Evolutionary conservation across 2,113 vertebrate species (phyloP), one percentile per base, ranked within the genome.

Genomic region (Smithornis capensis): DNA sequence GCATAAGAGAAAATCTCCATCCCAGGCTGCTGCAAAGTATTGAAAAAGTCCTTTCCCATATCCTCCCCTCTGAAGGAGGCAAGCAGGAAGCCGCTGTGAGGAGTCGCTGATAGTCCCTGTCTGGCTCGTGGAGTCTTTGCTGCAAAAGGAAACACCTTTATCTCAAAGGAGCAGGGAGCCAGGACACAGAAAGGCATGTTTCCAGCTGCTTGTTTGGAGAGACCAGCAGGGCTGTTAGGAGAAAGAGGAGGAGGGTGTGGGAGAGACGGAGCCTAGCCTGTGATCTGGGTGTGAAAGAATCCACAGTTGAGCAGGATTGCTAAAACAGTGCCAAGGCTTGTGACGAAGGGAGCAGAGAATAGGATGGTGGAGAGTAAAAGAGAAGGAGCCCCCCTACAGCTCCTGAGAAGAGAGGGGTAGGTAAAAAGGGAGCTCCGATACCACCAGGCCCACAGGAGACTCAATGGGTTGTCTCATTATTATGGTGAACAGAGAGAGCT

Each of bases 391-490:
- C 95, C 94, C 95, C 95, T 93, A 87, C 95, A 84, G 95, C 90
- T 97, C 57, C 93, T 93, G 94, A 95, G 95, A 96, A 96, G 92
- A 94, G 95, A 96, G 62, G 79, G 73, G 88, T 95, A 96, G 93
- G 95, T 96, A 94, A 91, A 95, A 96, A 96, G 80, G 59, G 92
- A 95, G 74, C 86, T 90, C 88, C 0, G 94, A 96, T 97, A 96
- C 88, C 92, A 95, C 93, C 69, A 84, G 83, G 83, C 95, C 96
- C 95, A 97, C 92, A 49, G 93, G 96, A 96, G 95, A 65, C 96
- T 97, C 96, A 96, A 96, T 96, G 96, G 96, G 94, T 96, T 97
- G 96, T 92, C 95, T 96, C 94, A 96, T 97, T 97, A 97, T 94
- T 96, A 92, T 93, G 93, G 94, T 90, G 95, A 96, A 95, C 92